phyloP scores from a whole-genome alignment of 2,888 invertebrate species.

The Seira musarum region DNA sequence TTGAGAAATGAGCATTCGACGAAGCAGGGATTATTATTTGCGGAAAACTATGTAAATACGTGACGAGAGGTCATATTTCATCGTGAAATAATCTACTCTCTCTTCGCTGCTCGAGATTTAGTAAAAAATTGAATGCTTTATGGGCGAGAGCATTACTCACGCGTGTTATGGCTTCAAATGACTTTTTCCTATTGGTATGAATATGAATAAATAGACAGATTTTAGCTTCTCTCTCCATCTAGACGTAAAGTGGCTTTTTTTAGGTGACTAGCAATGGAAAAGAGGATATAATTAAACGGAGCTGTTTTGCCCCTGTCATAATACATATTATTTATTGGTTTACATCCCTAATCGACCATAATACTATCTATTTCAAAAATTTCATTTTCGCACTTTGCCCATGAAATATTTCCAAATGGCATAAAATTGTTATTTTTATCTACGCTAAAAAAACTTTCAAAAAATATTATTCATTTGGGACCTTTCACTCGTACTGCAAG shows the following conservation, averaged over 20 bases:
- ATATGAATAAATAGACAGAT: not conserved
- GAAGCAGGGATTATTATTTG: slow-evolving; percentile 24
- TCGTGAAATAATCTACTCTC: slow-evolving; percentile 43
- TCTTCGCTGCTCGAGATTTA: slow-evolving; percentile 36
- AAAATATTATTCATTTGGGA: too few relatives aligned
- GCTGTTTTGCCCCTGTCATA: slow-evolving; percentile 42
- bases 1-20: not conserved
- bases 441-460: too few relatives aligned
- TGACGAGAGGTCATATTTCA: slow-evolving; percentile 58
- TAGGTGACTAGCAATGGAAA: not conserved
- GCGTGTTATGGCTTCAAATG: slow-evolving; percentile 20
- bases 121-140: slow-evolving; percentile 21
- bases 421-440: too few relatives aligned
- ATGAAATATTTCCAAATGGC: too few relatives aligned
- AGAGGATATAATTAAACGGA: not conserved
- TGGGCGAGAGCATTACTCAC: slow-evolving; percentile 17
- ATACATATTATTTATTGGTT: slow-evolving; percentile 55
- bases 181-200: not conserved
- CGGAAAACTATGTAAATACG: slow-evolving; percentile 49
- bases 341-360: not conserved
- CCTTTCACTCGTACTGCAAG: too few relatives aligned
- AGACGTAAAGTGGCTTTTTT: too few relatives aligned
- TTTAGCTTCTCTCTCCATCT: not conserved
- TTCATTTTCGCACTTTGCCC: not conserved
- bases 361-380: not conserved